Base-by-base conservation (phyloP, 1,140 invertebrate genomes). In the Microplitis mediator region DNA sequence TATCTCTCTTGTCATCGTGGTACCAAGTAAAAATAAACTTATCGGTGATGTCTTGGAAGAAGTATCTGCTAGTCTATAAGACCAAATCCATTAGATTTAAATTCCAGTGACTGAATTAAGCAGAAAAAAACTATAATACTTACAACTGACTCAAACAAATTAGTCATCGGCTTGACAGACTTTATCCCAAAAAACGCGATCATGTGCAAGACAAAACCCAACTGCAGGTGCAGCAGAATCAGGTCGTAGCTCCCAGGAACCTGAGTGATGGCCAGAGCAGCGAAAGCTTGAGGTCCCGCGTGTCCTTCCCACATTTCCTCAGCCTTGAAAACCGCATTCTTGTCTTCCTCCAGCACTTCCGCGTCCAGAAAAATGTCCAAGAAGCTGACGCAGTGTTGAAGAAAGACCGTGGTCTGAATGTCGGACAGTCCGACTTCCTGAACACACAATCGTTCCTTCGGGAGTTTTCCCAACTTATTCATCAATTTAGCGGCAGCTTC, bases 391-490 rank as follows among this genome's bases (percentile, higher is more conserved):
- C 90, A 91, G 13, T 90, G 87, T 72, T 91, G 87, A 0, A 97
- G 85, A 82, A 97, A 96, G 23, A 85, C 84, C 4, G 90, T 85
- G 35, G 95, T 85, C 79, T 90, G 89, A 3, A 87, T 84, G 77
- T 94, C 92, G 51, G 91, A 90, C 71, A 97, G 89, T 34, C 93
- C 92, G 66, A 95, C 86, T 75, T 94, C 92, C 82, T 93, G 93
- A 50, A 89, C 83, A 75, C 92, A 94, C 51, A 96, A 87, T 75
- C 93, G 90, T 79, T 96, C 95, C 85, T 95, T 96, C 0, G 95
- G 95, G 66, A 95, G 84, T 86, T 94, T 95, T 9, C 95, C 95
- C 9, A 94, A 91, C 88, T 97, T 97, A 77, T 97, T 95, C 52
- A 97, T 92, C 2, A 98, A 86, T 78, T 93, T 92, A 23, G 92